These are phyloP conservation scores for Lanius ludovicianus DNA, from an alignment of 2,113 vertebrate genomes.

Conservation along the genomic window DNA sequence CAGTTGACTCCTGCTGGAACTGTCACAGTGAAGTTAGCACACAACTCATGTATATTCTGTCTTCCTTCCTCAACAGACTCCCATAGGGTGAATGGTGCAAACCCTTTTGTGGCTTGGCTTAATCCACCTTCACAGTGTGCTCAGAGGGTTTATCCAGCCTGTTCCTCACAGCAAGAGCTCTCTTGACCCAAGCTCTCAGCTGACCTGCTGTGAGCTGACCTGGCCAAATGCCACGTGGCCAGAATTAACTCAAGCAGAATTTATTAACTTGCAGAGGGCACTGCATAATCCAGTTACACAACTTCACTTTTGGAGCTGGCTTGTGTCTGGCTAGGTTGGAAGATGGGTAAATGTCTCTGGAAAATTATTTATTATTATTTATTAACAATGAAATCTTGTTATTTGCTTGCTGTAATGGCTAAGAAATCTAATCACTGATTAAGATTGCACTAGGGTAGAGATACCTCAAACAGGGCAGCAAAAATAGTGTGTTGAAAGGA, in stretches of 20 bases:
- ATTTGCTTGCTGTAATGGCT: not conserved
- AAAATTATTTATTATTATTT: not conserved
- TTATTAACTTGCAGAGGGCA: not conserved
- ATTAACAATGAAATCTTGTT: not conserved
- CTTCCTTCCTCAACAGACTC: not conserved
- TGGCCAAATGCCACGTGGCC: not conserved
- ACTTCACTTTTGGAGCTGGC: not conserved
- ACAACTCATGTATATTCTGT: not conserved
- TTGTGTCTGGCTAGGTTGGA: not conserved
- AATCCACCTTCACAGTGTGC: not conserved
- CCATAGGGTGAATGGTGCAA: not conserved
- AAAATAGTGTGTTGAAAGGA: not conserved
- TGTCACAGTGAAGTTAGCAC: not conserved
- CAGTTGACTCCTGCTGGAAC: constrained; percentile 65
- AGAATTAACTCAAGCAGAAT: not conserved
- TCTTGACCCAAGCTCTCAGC: not conserved
- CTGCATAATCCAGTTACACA: not conserved
- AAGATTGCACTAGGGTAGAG: not conserved
- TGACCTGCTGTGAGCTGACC: constrained; percentile 12
- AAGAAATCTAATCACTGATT: not conserved
- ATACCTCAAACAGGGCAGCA: not conserved
- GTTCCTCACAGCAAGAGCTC: not conserved
- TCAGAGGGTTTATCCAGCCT: not conserved
- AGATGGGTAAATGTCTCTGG: not conserved
- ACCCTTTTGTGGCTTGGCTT: not conserved